These are phyloP conservation scores for Percopsis omiscomaycus DNA, from an alignment of 2,797 vertebrate genomes.

Conservation along the genomic window DNA sequence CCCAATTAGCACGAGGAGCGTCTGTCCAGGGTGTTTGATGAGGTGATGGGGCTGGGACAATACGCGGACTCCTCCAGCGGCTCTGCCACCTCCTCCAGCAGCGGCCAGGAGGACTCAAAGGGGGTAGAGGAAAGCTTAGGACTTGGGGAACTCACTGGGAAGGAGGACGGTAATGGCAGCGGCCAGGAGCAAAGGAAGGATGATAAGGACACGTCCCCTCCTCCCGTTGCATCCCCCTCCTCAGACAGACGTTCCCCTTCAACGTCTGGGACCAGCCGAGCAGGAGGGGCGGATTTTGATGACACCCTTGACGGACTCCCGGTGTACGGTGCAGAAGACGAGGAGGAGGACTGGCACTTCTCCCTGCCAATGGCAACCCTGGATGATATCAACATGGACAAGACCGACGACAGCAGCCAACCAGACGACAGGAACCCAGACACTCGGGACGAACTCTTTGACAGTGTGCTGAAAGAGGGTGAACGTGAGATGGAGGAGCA, in stretches of 20 bases:
- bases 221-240: constrained; percentile 30
- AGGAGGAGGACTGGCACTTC: constrained; percentile 73
- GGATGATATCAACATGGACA: constrained; percentile 46
- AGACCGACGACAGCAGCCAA: constrained; percentile 28
- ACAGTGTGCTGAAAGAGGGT: constrained; percentile 11
- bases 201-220: constrained; percentile 23
- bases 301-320: constrained; percentile 66
- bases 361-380: constrained; percentile 54
- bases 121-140: constrained; percentile 37
- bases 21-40: constrained; percentile 69
- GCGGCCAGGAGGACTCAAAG: constrained; percentile 47
- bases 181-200: constrained; percentile 53
- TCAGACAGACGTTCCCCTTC: constrained; percentile 38
- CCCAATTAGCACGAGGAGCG: constrained; percentile 60
- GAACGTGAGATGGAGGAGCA: constrained; percentile 28
- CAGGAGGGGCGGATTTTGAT: constrained; percentile 55
- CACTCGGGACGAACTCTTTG: background rate
- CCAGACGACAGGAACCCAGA: background rate
- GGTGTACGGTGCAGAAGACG: constrained; percentile 55
- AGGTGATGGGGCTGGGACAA: constrained; percentile 71
- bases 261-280: constrained; percentile 34
- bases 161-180: constrained; percentile 53
- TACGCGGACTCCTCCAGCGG: constrained; percentile 70
- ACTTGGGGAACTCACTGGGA: constrained; percentile 31
- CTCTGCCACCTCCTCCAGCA: constrained; percentile 63